Conservation (phyloP, 2,797 vertebrate genomes). For the Phalanger gymnotis region DNA sequence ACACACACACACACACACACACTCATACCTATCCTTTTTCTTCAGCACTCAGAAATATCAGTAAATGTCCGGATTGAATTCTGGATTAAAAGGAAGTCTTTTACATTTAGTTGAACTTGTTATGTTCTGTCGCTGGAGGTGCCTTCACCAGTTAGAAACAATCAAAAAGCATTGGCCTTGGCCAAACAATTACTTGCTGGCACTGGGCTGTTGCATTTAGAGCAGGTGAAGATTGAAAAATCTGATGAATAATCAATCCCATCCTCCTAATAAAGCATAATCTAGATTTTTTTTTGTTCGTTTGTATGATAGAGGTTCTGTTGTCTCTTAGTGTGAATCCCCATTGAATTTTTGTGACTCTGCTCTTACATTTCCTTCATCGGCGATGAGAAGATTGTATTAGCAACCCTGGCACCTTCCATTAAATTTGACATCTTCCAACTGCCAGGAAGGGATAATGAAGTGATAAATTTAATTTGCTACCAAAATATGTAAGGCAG, state of each 20-base stretch:
- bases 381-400: slow-evolving; percentile 75
- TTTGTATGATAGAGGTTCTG: slow-evolving; percentile 35
- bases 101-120: background rate
- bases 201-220: slow-evolving; percentile 55
- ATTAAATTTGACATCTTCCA: slow-evolving; percentile 77
- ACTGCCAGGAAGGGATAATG: slow-evolving; percentile 78
- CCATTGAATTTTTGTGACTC: slow-evolving; percentile 61
- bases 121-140: slow-evolving; percentile 30
- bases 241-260: slow-evolving; percentile 61
- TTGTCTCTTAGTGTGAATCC: slow-evolving; percentile 62
- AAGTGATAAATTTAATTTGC: slow-evolving; percentile 82
- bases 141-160: slow-evolving; percentile 47
- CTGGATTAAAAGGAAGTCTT: background rate
- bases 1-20: background rate
- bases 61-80: background rate
- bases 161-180: slow-evolving; percentile 35
- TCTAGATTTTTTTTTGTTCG: slow-evolving; percentile 45
- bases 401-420: slow-evolving; percentile 77
- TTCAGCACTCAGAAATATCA: background rate
- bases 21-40: background rate
- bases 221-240: slow-evolving; percentile 30
- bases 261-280: background rate
- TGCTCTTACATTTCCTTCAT: slow-evolving; percentile 68
- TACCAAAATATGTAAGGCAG: slow-evolving; percentile 75
- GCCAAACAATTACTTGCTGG: slow-evolving; percentile 46